Evolutionary conservation across 2,113 vertebrate genomes (phyloP), one percentile per base, ranked within the genome.

Genomic region (Barbus barbus): DNA sequence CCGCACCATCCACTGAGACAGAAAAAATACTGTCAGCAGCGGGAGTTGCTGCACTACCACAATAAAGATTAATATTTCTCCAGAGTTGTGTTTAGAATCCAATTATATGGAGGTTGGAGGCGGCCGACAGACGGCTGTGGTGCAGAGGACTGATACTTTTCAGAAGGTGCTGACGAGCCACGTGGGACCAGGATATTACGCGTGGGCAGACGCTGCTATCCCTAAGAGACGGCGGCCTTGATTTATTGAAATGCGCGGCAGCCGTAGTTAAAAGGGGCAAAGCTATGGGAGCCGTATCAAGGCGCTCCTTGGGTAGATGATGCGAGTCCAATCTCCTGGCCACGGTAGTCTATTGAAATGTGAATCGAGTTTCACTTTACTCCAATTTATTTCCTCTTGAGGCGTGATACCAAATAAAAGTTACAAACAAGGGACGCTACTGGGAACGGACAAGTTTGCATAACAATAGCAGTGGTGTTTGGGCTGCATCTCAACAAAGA

Each of bases 21-120:
- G 61, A 69, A 38, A 63, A 84, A 71, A 78, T 26, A 26, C 74
- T 31, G 84, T 90, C 87, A 88, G 85, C 85, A 82, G 81, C 69
- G 71, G 67, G 73, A 77, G 85, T 69, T 81, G 31, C 67, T 78
- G 81, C 86, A 53, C 81, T 73, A 63, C 87, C 84, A 89, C 87
- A 86, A 86, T 87, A 85, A 86, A 89, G 87, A 82, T 76, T 81
- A 79, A 87, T 86, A 89, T 88, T 90, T 84, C 85, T 86, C 86
- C 76, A 13, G 85, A 87, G 89, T 83, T 87, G 87, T 82, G 86
- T 86, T 87, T 81, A 78, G 86, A 90, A 89, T 90, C 89, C 88
- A 88, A 88, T 89, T 88, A 88, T 76, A 81, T 36, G 72, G 84
- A 53, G 69, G 61, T 69, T 31, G 84, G 82, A 71, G 71, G 75